These are phyloP conservation scores for Chelidonichthys spinosus DNA, from an alignment of 2,797 vertebrate species.

Conservation along the genomic window DNA sequence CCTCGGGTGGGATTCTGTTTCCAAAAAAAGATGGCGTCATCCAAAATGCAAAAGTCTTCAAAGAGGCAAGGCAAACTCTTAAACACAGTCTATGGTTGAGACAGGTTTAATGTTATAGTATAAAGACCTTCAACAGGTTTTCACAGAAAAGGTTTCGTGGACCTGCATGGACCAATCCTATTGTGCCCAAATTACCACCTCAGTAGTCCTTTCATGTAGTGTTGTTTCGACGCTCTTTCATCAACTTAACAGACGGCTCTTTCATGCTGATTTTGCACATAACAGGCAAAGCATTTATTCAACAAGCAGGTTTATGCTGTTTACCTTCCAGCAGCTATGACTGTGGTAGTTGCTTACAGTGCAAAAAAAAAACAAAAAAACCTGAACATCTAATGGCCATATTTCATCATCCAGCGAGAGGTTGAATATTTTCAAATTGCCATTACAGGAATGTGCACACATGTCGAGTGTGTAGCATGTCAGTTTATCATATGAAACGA, in stretches of 20 bases:
- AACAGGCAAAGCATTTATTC: conserved; percentile 35
- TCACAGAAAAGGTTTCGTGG: conserved; percentile 9
- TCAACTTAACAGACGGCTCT: conserved; percentile 30
- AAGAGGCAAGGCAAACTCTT: not conserved
- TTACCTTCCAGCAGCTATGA: conserved; percentile 25
- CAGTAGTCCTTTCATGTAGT: conserved; percentile 1
- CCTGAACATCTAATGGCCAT: conserved; percentile 25
- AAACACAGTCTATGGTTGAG: not conserved
- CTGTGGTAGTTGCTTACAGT: conserved; percentile 30
- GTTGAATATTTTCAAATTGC: conserved; percentile 44
- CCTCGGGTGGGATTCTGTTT: not conserved
- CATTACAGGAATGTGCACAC: conserved; percentile 33
- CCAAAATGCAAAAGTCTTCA: not conserved
- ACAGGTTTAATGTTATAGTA: not conserved
- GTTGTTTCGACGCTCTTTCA: too few species aligned
- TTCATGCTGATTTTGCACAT: conserved; percentile 55
- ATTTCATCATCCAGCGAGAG: conserved; percentile 39
- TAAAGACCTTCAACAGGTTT: not conserved
- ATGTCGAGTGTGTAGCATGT: conserved; percentile 2
- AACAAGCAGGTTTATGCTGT: conserved; percentile 36
- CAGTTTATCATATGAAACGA: conserved; percentile 36
- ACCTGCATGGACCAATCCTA: conserved; percentile 12
- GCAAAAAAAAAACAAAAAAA: conserved; percentile 35
- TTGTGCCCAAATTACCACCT: not conserved
- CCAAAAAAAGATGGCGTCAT: not conserved